Conservation (phyloP, 1,140 invertebrate genomes). For the Neuroterus valhalla region DNA sequence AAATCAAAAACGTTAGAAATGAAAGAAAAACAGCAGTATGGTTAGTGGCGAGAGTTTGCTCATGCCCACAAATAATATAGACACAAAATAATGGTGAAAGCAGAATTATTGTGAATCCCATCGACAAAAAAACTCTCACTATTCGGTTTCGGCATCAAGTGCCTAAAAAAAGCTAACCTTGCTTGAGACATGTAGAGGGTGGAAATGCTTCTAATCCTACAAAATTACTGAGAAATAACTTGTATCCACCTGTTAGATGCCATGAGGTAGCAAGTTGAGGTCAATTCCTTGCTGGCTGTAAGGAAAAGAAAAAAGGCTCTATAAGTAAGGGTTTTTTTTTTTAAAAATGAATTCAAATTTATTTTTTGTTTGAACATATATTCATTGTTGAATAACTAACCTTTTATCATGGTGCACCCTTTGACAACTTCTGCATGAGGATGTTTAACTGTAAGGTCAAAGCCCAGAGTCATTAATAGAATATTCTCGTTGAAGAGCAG, state of each 20-base stretch:
- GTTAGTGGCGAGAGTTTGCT: no score
- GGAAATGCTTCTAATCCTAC: neutral
- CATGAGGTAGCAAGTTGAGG: slow-evolving; percentile 95
- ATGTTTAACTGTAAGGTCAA: slow-evolving; percentile 94
- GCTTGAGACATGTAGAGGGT: no score
- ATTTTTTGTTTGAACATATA: neutral
- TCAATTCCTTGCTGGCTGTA: slow-evolving; percentile 91
- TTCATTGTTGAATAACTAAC: slow-evolving; percentile 74
- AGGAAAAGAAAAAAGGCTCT: slow-evolving; percentile 38
- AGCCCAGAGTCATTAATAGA: slow-evolving; percentile 92
- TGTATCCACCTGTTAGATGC: slow-evolving; percentile 88
- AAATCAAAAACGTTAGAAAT: no score
- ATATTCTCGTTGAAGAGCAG: slow-evolving; percentile 95
- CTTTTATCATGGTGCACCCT: slow-evolving; percentile 91
- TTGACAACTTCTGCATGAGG: slow-evolving; percentile 94
- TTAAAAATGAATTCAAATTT: neutral
- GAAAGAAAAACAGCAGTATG: no score
- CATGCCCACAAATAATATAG: no score
- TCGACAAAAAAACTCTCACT: no score
- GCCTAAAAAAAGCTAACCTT: no score
- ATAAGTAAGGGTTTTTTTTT: neutral
- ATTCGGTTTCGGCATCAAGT: no score
- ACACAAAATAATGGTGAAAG: no score
- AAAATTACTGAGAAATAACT: slow-evolving; percentile 5
- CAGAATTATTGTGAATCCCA: no score